A percentile compares a stretch with the other conserved stretches of the same genome.
Conservation (phyloP, 1,140 invertebrate species). For the Heliconius nattereri region DNA sequence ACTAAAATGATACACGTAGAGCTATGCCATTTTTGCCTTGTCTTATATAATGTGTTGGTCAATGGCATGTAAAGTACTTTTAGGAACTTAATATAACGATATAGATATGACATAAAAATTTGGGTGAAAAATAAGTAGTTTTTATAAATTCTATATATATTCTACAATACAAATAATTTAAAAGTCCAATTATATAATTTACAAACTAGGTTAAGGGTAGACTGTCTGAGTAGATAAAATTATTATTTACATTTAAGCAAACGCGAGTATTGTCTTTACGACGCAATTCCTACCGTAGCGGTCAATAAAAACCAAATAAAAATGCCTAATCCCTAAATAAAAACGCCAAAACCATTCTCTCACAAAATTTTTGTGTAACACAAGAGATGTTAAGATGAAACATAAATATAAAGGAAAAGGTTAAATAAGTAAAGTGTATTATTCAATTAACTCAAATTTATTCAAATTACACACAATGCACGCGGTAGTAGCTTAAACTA, state of each 20-base stretch:
- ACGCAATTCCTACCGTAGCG: conserved; percentile 10
- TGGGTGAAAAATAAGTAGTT: no score
- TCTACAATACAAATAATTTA: no score
- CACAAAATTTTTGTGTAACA: background rate
- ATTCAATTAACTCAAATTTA: no score
- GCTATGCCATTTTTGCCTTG: background rate
- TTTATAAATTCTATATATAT: no score
- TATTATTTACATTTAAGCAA: conserved; percentile 21
- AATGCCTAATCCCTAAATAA: conserved; percentile 22
- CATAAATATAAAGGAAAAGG: background rate
- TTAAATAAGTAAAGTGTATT: background rate
- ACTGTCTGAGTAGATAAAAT: background rate
- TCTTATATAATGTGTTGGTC: background rate
- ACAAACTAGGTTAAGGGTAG: background rate
- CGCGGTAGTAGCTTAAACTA: no score
- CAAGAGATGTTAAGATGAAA: background rate
- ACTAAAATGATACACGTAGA: background rate
- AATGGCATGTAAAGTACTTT: no score
- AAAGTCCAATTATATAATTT: no score
- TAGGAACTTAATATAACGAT: no score
- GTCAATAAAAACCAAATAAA: conserved; percentile 26
- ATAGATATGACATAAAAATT: no score
- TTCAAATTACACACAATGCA: no score
- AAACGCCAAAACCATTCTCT: conserved; percentile 4
- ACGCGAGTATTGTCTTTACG: conserved; percentile 23